These are phyloP conservation scores for Brachionus manjavacas DNA, from an alignment of 1,140 invertebrate genomes.

Conservation along the genomic window DNA sequence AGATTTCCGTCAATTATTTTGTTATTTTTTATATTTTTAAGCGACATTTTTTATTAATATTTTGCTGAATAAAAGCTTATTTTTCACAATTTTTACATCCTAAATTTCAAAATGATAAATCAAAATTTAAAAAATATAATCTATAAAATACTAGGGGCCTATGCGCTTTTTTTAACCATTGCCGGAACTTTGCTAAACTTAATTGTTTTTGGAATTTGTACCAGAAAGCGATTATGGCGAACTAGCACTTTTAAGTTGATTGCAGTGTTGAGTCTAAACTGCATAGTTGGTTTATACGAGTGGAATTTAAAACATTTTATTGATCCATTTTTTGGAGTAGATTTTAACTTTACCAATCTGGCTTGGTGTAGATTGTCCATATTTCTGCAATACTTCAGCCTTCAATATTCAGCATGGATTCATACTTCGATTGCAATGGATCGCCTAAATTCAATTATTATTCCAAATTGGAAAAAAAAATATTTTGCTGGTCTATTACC, in stretches of 20 bases:
- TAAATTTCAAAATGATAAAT: background rate
- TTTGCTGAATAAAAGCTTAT: background rate
- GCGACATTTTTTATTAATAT: background rate
- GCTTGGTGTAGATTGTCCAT: background rate
- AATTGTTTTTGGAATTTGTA: background rate
- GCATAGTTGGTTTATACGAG: background rate
- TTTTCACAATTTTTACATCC: background rate
- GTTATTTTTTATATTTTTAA: background rate
- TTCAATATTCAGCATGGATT: conserved; percentile 37
- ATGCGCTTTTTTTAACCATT: background rate
- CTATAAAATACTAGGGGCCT: conserved; percentile 8
- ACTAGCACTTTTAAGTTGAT: conserved; percentile 12
- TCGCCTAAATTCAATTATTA: background rate
- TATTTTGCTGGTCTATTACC: background rate
- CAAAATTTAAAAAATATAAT: background rate
- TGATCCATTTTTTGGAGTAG: conserved; percentile 21
- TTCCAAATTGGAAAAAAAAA: conserved; percentile 8
- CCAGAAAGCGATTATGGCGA: background rate
- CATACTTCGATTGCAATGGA: background rate
- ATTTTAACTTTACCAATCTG: conserved; percentile 16
- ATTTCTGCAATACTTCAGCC: background rate
- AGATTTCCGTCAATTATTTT: background rate
- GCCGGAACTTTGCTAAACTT: background rate
- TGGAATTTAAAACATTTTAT: conserved; percentile 40
- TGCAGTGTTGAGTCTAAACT: background rate